These are phyloP conservation scores for Urocyon cinereoargenteus DNA, from an alignment of 2,797 vertebrate species.

Conservation along the genomic window DNA sequence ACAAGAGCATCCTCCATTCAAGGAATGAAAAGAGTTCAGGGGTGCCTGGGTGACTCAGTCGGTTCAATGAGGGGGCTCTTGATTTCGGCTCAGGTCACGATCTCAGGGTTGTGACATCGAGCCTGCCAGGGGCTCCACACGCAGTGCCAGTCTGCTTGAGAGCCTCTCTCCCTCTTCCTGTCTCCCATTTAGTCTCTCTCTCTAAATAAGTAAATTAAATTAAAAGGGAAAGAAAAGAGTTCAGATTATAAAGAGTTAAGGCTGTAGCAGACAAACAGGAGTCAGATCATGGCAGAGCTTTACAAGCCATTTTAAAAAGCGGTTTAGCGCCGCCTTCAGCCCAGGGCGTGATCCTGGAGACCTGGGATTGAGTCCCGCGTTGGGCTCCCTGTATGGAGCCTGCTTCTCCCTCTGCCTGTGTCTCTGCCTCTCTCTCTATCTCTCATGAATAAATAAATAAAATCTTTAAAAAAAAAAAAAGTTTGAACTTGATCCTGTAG, in stretches of 20 bases:
- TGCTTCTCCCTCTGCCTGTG: no score
- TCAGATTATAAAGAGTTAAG: background rate
- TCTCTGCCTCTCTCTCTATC: no score
- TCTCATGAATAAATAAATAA: no score
- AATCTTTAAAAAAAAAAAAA: background rate
- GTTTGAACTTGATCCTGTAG: slow-evolving; percentile 24
- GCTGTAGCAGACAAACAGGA: background rate
- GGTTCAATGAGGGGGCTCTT: background rate
- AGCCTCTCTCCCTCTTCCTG: background rate
- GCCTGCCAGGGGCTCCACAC: background rate
- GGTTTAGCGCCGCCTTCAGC: no score
- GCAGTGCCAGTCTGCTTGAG: background rate
- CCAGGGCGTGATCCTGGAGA: no score
- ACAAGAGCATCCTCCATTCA: background rate
- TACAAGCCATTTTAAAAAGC: background rate
- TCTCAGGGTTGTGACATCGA: background rate
- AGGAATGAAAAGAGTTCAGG: slow-evolving; percentile 1
- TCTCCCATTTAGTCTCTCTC: background rate
- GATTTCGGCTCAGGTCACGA: background rate
- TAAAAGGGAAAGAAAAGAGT: slow-evolving; percentile 7
- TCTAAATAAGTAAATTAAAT: background rate
- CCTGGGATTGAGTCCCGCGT: no score
- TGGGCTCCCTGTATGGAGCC: no score
- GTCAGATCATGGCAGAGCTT: background rate
- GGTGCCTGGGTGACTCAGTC: background rate